Evolutionary conservation across 2,888 invertebrate genomes (phyloP).

Genomic region (Macropis europaea): DNA sequence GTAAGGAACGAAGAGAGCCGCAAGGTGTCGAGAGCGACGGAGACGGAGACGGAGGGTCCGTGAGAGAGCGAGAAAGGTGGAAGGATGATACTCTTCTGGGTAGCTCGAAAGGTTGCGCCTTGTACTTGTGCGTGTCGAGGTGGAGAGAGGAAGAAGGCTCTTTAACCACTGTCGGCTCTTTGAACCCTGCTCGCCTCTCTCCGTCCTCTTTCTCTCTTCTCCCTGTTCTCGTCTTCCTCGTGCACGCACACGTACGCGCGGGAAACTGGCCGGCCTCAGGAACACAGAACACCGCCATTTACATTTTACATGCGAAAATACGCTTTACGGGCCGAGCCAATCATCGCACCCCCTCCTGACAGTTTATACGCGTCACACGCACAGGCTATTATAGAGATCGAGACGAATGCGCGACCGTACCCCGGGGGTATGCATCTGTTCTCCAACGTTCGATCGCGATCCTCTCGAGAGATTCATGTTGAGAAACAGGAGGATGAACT

Average conservation of each 20-base stretch:
- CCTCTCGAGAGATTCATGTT: too few species aligned
- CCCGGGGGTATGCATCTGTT: conserved; percentile 24
- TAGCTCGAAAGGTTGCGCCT: conserved; percentile 66
- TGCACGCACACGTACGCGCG: conserved; percentile 34
- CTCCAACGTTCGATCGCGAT: neutral
- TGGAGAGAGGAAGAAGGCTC: conserved; percentile 70
- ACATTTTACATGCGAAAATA: conserved; percentile 77
- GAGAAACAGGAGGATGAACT: too few species aligned
- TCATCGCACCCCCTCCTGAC: conserved; percentile 69
- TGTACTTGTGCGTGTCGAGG: conserved; percentile 68
- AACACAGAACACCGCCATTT: conserved; percentile 70
- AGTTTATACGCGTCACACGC: conserved; percentile 60
- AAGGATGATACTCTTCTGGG: conserved; percentile 59
- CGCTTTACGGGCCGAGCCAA: conserved; percentile 73
- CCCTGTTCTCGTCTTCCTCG: conserved; percentile 39
- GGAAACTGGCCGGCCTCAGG: conserved; percentile 42
- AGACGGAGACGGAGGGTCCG: conserved; percentile 4
- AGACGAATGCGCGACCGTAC: conserved; percentile 7
- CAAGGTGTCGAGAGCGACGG: conserved; percentile 33
- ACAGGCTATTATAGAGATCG: conserved; percentile 33
- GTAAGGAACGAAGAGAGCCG: conserved; percentile 50
- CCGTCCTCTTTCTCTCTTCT: conserved; percentile 26
- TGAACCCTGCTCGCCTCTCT: conserved; percentile 69
- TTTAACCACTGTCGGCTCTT: conserved; percentile 79
- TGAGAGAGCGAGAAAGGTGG: conserved; percentile 24